Percentiles rank a stretch among this genome's conserved stretches.
These are phyloP conservation scores for Periphyllus acericola DNA, from an alignment of 2,888 invertebrate species.

Conservation along the genomic window DNA sequence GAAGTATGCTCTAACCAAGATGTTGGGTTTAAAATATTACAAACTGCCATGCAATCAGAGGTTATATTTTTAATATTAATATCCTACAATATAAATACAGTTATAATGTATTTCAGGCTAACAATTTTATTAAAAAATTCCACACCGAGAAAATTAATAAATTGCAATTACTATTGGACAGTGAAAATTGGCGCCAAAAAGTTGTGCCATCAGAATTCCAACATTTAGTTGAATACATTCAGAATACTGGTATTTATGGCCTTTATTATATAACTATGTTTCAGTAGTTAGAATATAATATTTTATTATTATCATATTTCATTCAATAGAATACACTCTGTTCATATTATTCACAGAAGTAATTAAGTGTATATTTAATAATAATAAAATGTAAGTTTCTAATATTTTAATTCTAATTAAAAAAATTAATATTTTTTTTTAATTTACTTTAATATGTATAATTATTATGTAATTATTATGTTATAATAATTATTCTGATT, in stretches of 20 bases:
- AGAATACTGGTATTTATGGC: slow-evolving; percentile 67
- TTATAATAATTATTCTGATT: no score
- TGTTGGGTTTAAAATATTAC: slow-evolving; percentile 57
- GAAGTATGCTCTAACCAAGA: slow-evolving; percentile 56
- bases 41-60: slow-evolving; percentile 57
- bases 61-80: slow-evolving; percentile 6
- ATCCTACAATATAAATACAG: not conserved
- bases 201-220: slow-evolving; percentile 93
- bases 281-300: not conserved
- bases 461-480: no score
- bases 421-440: no score
- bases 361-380: no score
- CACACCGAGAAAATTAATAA: slow-evolving; percentile 89
- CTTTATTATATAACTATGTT: not conserved
- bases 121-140: slow-evolving; percentile 89
- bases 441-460: no score
- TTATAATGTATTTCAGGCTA: slow-evolving; percentile 72
- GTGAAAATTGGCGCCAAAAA: slow-evolving; percentile 92
- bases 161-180: slow-evolving; percentile 84
- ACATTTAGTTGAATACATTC: slow-evolving; percentile 79
- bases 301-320: not conserved
- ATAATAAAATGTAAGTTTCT: no score
- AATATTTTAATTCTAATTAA: no score
- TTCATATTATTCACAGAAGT: no score
- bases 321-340: not conserved